These are phyloP conservation scores for Dallia pectoralis DNA, from an alignment of 2,797 vertebrate species.

Conservation along the genomic window DNA sequence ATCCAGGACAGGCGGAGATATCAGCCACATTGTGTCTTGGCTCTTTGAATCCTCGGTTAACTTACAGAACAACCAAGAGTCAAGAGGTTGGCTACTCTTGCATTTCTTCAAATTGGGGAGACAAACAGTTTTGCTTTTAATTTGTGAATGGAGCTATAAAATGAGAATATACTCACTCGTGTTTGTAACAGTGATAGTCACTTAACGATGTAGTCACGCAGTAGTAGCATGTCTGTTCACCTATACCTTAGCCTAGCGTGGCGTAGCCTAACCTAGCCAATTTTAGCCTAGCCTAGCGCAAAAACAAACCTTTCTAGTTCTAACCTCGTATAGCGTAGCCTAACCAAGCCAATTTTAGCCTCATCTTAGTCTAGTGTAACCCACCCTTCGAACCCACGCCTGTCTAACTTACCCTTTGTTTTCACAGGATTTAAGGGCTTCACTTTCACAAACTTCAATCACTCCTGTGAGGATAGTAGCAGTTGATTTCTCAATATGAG, in stretches of 20 bases:
- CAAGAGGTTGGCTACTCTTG: conserved; percentile 42
- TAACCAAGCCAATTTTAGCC: too few relatives aligned
- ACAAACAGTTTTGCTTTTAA: conserved; percentile 27
- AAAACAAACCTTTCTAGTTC: too few relatives aligned
- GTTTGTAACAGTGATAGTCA: conserved; percentile 29
- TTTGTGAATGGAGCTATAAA: conserved; percentile 24
- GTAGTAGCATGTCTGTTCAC: conserved; percentile 68
- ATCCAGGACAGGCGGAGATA: not conserved
- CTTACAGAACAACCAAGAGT: conserved; percentile 53
- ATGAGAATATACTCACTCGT: conserved; percentile 20
- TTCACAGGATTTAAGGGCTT: conserved; percentile 73
- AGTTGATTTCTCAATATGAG: conserved; percentile 41
- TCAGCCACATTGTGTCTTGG: conserved; percentile 65
- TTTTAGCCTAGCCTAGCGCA: too few relatives aligned
- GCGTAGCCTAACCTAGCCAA: not conserved
- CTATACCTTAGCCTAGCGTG: conserved; percentile 27
- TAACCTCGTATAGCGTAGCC: not conserved
- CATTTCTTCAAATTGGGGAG: conserved; percentile 20
- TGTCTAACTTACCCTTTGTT: conserved; percentile 31
- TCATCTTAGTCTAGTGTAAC: not conserved
- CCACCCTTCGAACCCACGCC: too few relatives aligned
- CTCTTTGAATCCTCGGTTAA: conserved; percentile 20
- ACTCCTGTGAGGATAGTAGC: conserved; percentile 23
- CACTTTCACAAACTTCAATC: conserved; percentile 69
- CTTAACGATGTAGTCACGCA: conserved; percentile 41